Evolutionary conservation across 2,888 invertebrate genomes (phyloP), one percentile per base, ranked within the genome.

Genomic region (Operophtera brumata): DNA sequence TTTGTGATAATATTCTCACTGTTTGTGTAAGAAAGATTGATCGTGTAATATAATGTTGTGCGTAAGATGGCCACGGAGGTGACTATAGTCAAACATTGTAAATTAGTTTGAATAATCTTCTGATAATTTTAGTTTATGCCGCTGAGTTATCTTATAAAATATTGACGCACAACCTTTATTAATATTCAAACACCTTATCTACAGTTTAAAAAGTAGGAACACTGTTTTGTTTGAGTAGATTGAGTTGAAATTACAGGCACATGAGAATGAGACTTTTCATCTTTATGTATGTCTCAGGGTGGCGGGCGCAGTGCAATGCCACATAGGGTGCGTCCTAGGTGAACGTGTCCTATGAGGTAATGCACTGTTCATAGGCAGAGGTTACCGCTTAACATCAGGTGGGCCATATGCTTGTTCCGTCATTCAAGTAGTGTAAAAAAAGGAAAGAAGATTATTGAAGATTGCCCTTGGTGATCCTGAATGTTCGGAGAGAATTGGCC

Each of bases 11-110:
- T 49, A 2, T 6, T 30, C 35, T 32, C 42, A 42, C 12, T 14
- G 8, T 37, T 13, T 9, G 13, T 8, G 9, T 35, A 60, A 51
- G 50, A 40, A 51, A 47, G 54, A 55, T 54, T 40, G 59, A 55
- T 56, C 26, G 42, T 20, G 34, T 42, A 6, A 35, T 49, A 44
- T 36, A 50, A 35, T 13, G 25, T 6, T 35, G 9, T 44, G 43
- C 49, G 43, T 44, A 28, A 25, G 28, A 42, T 47, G 40, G 25
- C 40, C 11, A 28, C 30, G 7, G 30, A 10, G 41, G 32, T 30
- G 28, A 36, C 20, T n/a, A 43, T 26, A n/a, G 9, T 11, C 35
- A 52, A 47, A 52, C 42, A 46, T 46, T 35, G 30, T 52, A 51
- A 56, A 51, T 47, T 45, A 12, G 9, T 47, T 36, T 20, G 41